These are phyloP conservation scores for Pantherophis guttatus DNA, from an alignment of 2,113 vertebrate genomes.

Conservation along the genomic window DNA sequence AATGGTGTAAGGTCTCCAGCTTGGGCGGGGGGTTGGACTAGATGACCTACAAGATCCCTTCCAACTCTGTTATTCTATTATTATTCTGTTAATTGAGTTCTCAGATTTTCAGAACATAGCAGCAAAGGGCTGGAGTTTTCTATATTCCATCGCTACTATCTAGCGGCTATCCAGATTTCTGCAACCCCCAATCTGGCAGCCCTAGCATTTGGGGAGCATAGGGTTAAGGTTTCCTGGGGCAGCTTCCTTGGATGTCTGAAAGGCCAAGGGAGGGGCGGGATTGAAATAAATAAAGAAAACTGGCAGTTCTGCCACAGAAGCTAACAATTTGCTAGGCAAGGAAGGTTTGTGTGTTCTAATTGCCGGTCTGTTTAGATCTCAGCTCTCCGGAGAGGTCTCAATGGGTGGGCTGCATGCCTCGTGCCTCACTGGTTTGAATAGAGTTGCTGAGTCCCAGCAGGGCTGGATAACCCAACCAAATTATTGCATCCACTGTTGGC, in stretches of 20 bases:
- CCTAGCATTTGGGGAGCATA: not conserved
- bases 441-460: not conserved
- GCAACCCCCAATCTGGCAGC: not conserved
- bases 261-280: not conserved
- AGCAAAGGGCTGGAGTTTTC: not conserved
- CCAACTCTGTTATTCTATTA: too few species aligned
- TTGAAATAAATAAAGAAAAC: not conserved
- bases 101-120: not conserved
- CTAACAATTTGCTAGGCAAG: constrained; percentile 13
- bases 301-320: constrained; percentile 4
- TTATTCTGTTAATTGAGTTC: not conserved
- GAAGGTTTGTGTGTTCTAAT: constrained; percentile 3
- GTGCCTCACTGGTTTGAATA: not conserved
- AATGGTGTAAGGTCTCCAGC: too few species aligned
- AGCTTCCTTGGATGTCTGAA: not conserved
- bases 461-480: not conserved
- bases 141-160: not conserved
- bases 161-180: not conserved
- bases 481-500: too few species aligned
- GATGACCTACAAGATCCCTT: too few species aligned
- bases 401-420: constrained; percentile 5
- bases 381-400: not conserved
- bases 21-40: too few species aligned
- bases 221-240: not conserved
- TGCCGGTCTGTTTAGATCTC: constrained; percentile 7